Conservation (phyloP, 2,113 vertebrate species). For the Aix galericulata region DNA sequence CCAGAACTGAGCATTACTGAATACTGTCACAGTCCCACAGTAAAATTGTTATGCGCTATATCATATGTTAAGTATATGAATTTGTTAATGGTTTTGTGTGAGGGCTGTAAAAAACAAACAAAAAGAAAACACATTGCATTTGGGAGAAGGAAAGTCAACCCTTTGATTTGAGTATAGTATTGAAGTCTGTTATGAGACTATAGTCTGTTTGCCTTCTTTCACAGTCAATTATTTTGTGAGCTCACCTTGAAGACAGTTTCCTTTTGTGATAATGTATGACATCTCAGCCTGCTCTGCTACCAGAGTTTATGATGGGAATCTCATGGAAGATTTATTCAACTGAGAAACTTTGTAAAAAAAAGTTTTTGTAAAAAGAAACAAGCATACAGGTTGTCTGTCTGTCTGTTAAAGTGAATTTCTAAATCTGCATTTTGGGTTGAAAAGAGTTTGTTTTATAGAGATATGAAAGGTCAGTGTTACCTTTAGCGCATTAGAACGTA, state of each 20-base stretch:
- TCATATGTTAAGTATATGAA: neutral
- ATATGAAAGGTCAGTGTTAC: neutral
- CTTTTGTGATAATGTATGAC: neutral
- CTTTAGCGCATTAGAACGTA: neutral
- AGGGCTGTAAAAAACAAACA: neutral
- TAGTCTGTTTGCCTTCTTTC: neutral
- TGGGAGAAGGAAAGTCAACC: neutral
- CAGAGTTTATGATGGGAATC: neutral
- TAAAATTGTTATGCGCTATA: neutral
- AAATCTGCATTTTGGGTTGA: neutral
- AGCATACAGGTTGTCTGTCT: neutral
- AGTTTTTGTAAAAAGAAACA: neutral
- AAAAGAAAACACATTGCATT: neutral
- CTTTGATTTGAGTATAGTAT: neutral
- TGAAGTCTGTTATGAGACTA: neutral
- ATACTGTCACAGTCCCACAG: neutral
- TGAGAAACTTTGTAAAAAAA: neutral
- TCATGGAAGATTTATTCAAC: slow-evolving; percentile 17
- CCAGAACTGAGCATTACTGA: neutral
- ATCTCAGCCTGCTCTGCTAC: neutral
- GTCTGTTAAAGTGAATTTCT: neutral
- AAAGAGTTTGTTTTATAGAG: neutral
- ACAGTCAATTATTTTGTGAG: slow-evolving; percentile 5
- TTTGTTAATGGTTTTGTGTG: neutral
- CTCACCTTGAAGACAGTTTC: neutral